Evolutionary conservation across 2,888 invertebrate species (phyloP).

Genomic region (Hydriomena furcata): DNA sequence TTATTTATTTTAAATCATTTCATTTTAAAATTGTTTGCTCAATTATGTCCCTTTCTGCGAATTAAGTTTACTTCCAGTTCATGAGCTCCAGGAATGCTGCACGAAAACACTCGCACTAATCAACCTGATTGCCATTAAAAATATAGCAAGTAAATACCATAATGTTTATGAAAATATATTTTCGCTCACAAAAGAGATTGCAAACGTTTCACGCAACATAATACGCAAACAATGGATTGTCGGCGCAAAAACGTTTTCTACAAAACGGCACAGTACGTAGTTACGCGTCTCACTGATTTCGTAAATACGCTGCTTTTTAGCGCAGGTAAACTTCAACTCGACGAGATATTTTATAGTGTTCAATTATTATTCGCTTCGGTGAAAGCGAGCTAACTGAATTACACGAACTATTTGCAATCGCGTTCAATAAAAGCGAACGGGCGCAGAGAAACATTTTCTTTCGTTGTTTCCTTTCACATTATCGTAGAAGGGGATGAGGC

Average conservation of each 20-base stretch:
- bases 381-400: slow-evolving; percentile 70
- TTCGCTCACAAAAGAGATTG: slow-evolving; percentile 46
- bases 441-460: slow-evolving; percentile 80
- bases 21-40: too few relatives aligned
- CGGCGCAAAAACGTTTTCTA: slow-evolving; percentile 55
- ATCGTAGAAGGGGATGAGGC: slow-evolving; percentile 75
- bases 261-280: slow-evolving; percentile 53
- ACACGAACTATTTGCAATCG: slow-evolving; percentile 80
- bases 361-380: slow-evolving; percentile 57
- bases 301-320: slow-evolving; percentile 53
- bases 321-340: slow-evolving; percentile 50
- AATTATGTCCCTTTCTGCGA: too few relatives aligned
- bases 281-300: slow-evolving; percentile 64
- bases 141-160: slow-evolving; percentile 27
- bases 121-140: slow-evolving; percentile 31
- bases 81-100: too few relatives aligned
- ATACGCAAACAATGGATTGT: slow-evolving; percentile 57
- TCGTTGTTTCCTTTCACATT: slow-evolving; percentile 81
- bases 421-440: slow-evolving; percentile 76
- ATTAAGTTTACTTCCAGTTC: too few relatives aligned
- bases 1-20: too few relatives aligned
- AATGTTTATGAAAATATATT: slow-evolving; percentile 30
- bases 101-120: slow-evolving; percentile 30
- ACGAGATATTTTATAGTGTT: slow-evolving; percentile 54
- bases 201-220: slow-evolving; percentile 62